Conservation (phyloP, 1,140 invertebrate species). For the Aleiodes sp. region DNA sequence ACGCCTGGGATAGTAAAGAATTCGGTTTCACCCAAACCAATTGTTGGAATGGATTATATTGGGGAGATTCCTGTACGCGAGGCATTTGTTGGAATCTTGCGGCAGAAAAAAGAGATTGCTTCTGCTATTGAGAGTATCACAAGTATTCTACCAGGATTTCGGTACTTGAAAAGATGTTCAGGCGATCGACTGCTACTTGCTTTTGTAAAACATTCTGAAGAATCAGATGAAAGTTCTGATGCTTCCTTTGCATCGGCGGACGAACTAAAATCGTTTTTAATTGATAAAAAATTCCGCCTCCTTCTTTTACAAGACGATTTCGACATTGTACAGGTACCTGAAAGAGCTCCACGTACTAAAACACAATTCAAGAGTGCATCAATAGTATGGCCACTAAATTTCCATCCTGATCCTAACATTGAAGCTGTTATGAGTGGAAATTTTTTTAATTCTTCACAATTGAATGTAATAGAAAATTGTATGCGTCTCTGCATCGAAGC, state of each 20-base stretch:
- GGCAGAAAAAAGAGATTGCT: constrained; percentile 72
- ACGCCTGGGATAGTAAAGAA: constrained; percentile 36
- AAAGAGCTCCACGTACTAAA: constrained; percentile 70
- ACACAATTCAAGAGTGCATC: constrained; percentile 73
- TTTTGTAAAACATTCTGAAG: constrained; percentile 41
- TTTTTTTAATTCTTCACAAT: constrained; percentile 72
- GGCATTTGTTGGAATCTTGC: constrained; percentile 71
- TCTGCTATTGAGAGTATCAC: constrained; percentile 69
- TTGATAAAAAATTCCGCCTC: constrained; percentile 65
- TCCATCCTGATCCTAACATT: constrained; percentile 79
- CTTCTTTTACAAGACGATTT: constrained; percentile 67
- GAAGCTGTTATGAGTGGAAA: constrained; percentile 73
- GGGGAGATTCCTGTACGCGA: constrained; percentile 66
- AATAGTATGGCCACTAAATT: constrained; percentile 84
- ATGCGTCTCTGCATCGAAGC: constrained; percentile 73
- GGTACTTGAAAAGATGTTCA: constrained; percentile 80
- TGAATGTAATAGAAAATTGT: constrained; percentile 69
- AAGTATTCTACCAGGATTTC: constrained; percentile 69
- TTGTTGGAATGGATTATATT: constrained; percentile 67
- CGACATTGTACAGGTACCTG: constrained; percentile 70
- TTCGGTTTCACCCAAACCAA: constrained; percentile 55
- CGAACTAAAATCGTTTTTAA: constrained; percentile 64
- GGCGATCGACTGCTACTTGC: constrained; percentile 72
- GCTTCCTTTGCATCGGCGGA: constrained; percentile 32
- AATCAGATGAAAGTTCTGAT: neutral